phyloP scores from a whole-genome alignment of 2,113 vertebrate genomes.

The Carassius auratus region DNA sequence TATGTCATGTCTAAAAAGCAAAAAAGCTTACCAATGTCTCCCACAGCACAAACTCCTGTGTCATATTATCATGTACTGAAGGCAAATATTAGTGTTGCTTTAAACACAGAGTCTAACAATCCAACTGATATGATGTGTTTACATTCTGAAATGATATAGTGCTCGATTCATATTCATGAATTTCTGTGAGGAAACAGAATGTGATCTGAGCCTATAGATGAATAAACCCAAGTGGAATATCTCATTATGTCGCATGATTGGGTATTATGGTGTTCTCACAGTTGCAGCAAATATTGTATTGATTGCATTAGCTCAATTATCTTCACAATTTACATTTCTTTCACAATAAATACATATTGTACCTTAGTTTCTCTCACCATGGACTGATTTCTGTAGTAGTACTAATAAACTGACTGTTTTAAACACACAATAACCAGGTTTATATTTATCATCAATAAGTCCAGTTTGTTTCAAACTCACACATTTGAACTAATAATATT shows the following conservation, averaged over 20 bases:
- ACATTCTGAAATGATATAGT: not conserved
- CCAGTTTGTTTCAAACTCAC: no score
- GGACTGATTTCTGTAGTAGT: no score
- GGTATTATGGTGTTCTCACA: not conserved
- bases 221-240: not conserved
- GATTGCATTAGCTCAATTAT: not conserved
- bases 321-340: not conserved
- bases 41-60: slow-evolving; percentile 7
- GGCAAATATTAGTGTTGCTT: slow-evolving; percentile 4
- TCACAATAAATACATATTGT: not conserved
- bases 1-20: slow-evolving; percentile 37
- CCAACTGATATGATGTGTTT: not conserved
- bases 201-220: not conserved
- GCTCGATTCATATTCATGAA: slow-evolving; percentile 7
- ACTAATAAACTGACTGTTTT: no score
- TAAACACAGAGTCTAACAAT: slow-evolving; percentile 5
- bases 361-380: no score
- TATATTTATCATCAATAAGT: no score
- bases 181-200: slow-evolving; percentile 1
- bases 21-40: slow-evolving; percentile 31
- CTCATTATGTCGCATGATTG: not conserved
- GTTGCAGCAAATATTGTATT: slow-evolving; percentile 19
- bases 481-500: no score
- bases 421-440: no score
- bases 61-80: not conserved